A percentile compares a stretch with the other conserved stretches of the same genome.
phyloP scores from a whole-genome alignment of 2,888 invertebrate species.

The Tipula confusa region DNA sequence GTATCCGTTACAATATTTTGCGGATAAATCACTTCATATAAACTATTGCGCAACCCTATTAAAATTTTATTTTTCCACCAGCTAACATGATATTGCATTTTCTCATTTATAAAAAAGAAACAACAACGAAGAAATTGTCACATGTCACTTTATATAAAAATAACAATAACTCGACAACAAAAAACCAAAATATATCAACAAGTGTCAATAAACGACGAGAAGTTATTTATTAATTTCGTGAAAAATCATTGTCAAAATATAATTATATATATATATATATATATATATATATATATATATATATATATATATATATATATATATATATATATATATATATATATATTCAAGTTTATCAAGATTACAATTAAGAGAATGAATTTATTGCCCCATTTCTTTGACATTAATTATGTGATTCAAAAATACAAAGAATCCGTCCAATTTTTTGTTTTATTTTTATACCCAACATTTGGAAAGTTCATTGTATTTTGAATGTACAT shows the following conservation, averaged over 20 bases:
- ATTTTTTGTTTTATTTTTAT: neutral
- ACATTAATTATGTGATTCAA: constrained; percentile 1
- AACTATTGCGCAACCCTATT: no score
- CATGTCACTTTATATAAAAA: neutral
- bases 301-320: no score
- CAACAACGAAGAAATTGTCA: neutral
- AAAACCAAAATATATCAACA: neutral
- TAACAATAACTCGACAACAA: neutral
- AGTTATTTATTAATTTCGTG: neutral
- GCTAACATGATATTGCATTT: neutral
- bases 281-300: no score
- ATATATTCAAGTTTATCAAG: neutral
- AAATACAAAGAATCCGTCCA: neutral
- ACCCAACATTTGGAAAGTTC: constrained; percentile 4
- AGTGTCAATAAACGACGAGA: neutral
- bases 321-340: no score
- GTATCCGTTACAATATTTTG: no score
- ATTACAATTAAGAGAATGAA: constrained; percentile 4
- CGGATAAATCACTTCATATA: no score
- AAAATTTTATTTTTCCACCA: no score
- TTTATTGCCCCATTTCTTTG: constrained; percentile 15
- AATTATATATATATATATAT: no score
- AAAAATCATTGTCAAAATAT: constrained; percentile 8
- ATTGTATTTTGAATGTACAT: neutral
- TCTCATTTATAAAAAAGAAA: neutral